Percentiles rank a stretch among this genome's conserved stretches.
These are phyloP conservation scores for Theonella swinhoei DNA, from an alignment of 37 sponge, comb jelly and placozoan species.

Conservation along the genomic window DNA sequence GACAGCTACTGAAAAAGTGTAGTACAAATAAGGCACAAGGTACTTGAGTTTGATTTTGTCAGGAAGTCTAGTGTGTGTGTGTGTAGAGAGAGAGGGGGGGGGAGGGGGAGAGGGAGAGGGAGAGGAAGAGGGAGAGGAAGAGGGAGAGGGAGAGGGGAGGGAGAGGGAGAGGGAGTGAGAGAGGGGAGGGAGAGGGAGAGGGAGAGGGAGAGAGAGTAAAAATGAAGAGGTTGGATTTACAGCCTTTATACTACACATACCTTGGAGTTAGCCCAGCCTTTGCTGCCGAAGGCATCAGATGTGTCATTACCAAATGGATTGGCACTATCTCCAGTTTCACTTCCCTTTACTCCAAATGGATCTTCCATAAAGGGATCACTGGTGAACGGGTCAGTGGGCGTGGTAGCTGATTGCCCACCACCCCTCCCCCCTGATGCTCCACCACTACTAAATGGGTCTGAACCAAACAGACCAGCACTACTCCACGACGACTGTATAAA, in stretches of 20 bases:
- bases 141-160: constrained; percentile 62
- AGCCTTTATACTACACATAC: background rate
- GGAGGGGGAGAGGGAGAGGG: constrained; percentile 80
- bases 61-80: constrained; percentile 45
- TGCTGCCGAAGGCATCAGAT: background rate
- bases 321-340: background rate
- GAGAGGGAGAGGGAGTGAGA: constrained; percentile 26
- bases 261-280: background rate
- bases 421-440: background rate
- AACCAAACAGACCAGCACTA: background rate
- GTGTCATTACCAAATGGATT: background rate
- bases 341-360: constrained; percentile 17
- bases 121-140: constrained; percentile 64
- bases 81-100: too few relatives aligned
- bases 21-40: constrained; percentile 67
- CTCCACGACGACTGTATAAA: constrained; percentile 15
- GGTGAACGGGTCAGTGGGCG: constrained; percentile 44
- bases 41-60: constrained; percentile 15
- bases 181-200: constrained; percentile 72
- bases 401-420: constrained; percentile 1
- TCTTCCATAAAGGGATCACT: constrained; percentile 46
- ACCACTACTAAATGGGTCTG: constrained; percentile 19
- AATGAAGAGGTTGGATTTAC: background rate
- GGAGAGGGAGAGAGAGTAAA: constrained; percentile 41
- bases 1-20: constrained; percentile 44